Evolutionary conservation across 1,140 invertebrate species (phyloP), one percentile per base, ranked within the genome.

Genomic region (Bombus sylvicola): DNA sequence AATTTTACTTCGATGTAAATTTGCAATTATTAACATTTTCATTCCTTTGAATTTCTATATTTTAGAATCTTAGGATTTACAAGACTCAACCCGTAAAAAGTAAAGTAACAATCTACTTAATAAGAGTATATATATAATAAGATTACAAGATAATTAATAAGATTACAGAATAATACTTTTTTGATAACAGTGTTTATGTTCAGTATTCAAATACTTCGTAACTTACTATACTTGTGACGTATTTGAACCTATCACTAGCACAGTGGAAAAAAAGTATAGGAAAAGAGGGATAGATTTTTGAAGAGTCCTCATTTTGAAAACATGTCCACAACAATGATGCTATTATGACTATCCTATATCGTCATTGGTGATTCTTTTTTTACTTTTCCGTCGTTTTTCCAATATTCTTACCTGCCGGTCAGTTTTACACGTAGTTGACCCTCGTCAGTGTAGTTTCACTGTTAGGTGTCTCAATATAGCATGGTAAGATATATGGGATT

Each of bases 251-350:
- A 62, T 62, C 59, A n/a, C 59, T 62, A 62, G 15, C 59, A n/a
- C 5, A 28, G 37, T 8, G 68, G 59, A 31, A 64, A 71, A 71
- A 66, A 69, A 75, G 6, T 22, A 53, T 53, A 53, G 68, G 66
- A 31, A 64, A 71, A 75, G 69, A 72, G 72, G 31, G 64, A 47
- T 18, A 12, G 66, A 66, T 75, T 69, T 74, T n/a, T 73, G 83
- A 87, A 72, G 77, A 68, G 92, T 92, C 88, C 93, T 94, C 93
- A 94, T 95, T 95, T 94, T 92, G 87, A 94, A 95, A 95, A 95
- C 95, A 95, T 93, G 92, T 94, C 94, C 93, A 86, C 94, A 95
- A 95, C 95, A 95, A 95, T 94, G 89, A 93, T 88, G 87, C 94
- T 92, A 94, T 95, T 95, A 94, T 93, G 92, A 94, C 93, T 92